Evolutionary conservation across 2,113 vertebrate species (phyloP).

Genomic region (Percina caprodes): DNA sequence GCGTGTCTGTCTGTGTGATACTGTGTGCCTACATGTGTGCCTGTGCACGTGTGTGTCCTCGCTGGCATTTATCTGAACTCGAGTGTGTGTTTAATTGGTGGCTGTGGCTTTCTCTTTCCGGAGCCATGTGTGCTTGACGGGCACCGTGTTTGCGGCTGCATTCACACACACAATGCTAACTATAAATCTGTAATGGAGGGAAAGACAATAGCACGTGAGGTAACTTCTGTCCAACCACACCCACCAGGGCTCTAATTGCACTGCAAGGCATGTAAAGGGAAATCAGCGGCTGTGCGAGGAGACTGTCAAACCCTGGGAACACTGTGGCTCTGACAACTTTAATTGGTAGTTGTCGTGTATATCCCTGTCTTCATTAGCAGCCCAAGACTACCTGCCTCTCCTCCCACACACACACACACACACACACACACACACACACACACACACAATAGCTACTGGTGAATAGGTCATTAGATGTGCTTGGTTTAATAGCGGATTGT

Average conservation of each 20-base stretch:
- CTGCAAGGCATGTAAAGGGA: constrained; percentile 59
- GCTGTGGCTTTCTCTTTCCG: constrained; percentile 23
- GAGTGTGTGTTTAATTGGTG: constrained; percentile 64
- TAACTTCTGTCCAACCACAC: constrained; percentile 64
- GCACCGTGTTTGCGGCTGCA: constrained; percentile 10
- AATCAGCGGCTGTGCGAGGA: constrained; percentile 55
- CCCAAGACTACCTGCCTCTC: constrained; percentile 68
- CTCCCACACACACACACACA: constrained; percentile 57
- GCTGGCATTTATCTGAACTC: constrained; percentile 34
- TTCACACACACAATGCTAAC: constrained; percentile 40
- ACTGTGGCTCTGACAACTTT: constrained; percentile 73
- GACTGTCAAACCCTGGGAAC: constrained; percentile 64
- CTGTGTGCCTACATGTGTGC: background rate
- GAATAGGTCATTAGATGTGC: constrained; percentile 78
- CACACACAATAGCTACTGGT: constrained; percentile 40
- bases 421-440: background rate
- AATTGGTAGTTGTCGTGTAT: constrained; percentile 82
- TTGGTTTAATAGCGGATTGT: constrained; percentile 71
- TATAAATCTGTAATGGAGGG: constrained; percentile 53
- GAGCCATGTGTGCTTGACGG: constrained; percentile 13
- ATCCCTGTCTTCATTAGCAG: constrained; percentile 81
- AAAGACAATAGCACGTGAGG: constrained; percentile 68
- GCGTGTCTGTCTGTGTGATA: constrained; percentile 16
- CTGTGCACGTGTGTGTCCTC: background rate
- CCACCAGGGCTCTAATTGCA: constrained; percentile 71